Evolutionary conservation across 2,888 invertebrate species (phyloP).

Genomic region (Geotrupes spiniger): DNA sequence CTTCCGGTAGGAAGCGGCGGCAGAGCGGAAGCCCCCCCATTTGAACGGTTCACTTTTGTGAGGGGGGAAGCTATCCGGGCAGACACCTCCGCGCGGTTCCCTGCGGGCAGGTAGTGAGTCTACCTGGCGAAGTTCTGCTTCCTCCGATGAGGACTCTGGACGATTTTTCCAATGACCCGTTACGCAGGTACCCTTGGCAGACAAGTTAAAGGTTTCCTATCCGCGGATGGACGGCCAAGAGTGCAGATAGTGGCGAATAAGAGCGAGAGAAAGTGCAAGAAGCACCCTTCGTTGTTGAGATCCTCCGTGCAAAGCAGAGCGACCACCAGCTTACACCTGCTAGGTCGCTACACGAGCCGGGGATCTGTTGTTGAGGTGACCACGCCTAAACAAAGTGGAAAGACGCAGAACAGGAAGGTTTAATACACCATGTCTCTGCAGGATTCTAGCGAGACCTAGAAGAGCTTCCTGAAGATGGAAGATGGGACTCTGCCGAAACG

Average conservation of each 20-base stretch:
- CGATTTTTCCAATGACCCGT: conserved; percentile 5
- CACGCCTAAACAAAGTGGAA: neutral
- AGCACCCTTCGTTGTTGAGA: too few relatives aligned
- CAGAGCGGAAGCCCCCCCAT: conserved; percentile 5
- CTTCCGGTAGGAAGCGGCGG: neutral
- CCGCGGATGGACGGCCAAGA: neutral
- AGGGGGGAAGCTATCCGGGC: conserved; percentile 2
- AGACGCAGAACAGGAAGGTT: neutral
- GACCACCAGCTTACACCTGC: neutral
- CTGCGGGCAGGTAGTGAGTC: conserved; percentile 12
- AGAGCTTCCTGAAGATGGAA: too few relatives aligned
- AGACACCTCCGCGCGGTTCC: conserved; percentile 22
- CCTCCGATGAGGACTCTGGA: conserved; percentile 10
- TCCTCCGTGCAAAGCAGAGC: neutral
- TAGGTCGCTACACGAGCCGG: neutral
- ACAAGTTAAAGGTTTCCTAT: neutral
- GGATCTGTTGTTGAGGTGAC: neutral
- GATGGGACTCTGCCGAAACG: too few relatives aligned
- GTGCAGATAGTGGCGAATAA: neutral
- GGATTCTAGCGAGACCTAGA: too few relatives aligned
- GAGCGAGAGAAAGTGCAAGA: neutral
- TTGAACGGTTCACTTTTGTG: too few relatives aligned
- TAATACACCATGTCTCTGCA: neutral
- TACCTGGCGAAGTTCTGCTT: conserved; percentile 12
- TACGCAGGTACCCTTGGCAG: neutral